Evolutionary conservation across 1,140 invertebrate species (phyloP).

Genomic region (Drosophila obscura): DNA sequence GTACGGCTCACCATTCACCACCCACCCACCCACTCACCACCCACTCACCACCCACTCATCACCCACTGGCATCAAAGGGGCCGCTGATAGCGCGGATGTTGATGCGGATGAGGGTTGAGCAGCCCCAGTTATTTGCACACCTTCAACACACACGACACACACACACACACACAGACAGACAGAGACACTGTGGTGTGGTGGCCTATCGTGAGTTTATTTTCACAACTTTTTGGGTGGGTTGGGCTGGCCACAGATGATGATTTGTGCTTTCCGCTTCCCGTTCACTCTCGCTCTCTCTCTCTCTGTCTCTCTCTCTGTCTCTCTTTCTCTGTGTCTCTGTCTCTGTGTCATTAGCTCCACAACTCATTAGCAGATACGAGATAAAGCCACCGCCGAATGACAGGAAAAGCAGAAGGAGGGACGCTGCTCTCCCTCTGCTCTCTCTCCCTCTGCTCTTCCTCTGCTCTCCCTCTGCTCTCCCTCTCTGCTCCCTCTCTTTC

Average conservation of each 20-base stretch:
- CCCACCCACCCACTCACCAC: slow-evolving; percentile 14
- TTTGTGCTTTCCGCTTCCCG: slow-evolving; percentile 14
- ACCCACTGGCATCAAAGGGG: slow-evolving; percentile 41
- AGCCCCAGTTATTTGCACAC: slow-evolving; percentile 53
- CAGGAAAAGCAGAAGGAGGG: neutral
- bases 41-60: slow-evolving; percentile 20
- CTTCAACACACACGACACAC: slow-evolving; percentile 8
- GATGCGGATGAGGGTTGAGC: slow-evolving; percentile 63
- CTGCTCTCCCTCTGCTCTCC: neutral
- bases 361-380: slow-evolving; percentile 54
- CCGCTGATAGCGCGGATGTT: slow-evolving; percentile 60
- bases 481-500: neutral
- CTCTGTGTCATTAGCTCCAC: slow-evolving; percentile 42
- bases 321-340: too few relatives aligned
- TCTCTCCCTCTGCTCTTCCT: neutral
- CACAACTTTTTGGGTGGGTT: slow-evolving; percentile 70
- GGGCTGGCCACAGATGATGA: slow-evolving; percentile 59
- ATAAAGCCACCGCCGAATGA: slow-evolving; percentile 9
- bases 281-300: neutral
- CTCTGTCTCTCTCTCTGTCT: too few relatives aligned
- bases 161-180: too few relatives aligned
- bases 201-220: slow-evolving; percentile 46
- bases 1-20: too few relatives aligned
- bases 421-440: neutral
- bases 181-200: neutral